Base-by-base conservation (phyloP, 1,140 invertebrate genomes). In the Drosophila carrolli region DNA sequence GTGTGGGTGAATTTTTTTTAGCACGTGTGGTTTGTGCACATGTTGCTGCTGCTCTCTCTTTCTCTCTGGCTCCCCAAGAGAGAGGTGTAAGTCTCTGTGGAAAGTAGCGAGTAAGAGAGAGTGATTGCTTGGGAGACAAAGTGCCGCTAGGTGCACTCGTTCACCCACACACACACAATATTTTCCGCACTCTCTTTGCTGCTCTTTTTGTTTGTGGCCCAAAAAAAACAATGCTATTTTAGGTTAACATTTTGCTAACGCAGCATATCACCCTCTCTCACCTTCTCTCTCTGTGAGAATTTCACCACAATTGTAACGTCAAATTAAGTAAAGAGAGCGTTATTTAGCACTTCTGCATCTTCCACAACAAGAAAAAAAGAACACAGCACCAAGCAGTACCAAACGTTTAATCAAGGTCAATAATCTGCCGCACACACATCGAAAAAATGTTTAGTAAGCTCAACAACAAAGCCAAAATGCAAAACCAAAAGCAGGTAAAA, bases 21-120 rank as follows among this genome's bases (percentile, higher is more conserved):
- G 88, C 88, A 91, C 88, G 88, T 91, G 88, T 91, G 88, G 88
- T 89, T 91, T 88, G 88, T 91, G 88, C 88, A 91, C 88, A 91
- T 91, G 88, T 91, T 91, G 88, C 88, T 91, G 80, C 67, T 72
- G 60, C 58, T 65, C 27, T 47, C 60, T 11, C n/a, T 50, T 23
- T 23, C 23, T 23, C 61, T 68, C 74, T 65, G 61, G 50, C 61
- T 62, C 60, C 41, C 43, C 54, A 59, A 75, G 54, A 75, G 73
- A 66, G 61, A 65, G 51, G 48, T 46, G 40, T 43, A 23, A 23
- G 5, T 51, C 19, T 55, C 54, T 61, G 41, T 43, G 47, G 38
- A 59, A 48, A 56, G 55, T 47, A 75, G 70, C 63, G 78, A 71
- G 63, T 62, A 32, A 43, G 81, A 59, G 43, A 46, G 72, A 76